A percentile compares a stretch with the other conserved stretches of the same genome.
Evolutionary conservation across 2,888 invertebrate genomes (phyloP).

Genomic region (Drosophila infuscata): DNA sequence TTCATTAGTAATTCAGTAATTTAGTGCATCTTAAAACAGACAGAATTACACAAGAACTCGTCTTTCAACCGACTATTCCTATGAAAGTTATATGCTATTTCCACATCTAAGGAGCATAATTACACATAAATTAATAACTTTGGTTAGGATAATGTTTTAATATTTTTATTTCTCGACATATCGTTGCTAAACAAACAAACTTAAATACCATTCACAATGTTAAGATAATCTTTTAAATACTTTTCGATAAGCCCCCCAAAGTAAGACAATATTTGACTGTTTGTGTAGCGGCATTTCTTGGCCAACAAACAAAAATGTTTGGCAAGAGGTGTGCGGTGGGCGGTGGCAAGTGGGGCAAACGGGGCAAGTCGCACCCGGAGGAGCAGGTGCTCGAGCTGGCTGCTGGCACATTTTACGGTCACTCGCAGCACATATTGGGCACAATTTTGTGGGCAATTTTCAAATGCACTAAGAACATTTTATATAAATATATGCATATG

Average conservation of each 20-base stretch:
- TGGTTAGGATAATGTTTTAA: background rate
- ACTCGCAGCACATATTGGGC: conserved; percentile 65
- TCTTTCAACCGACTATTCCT: background rate
- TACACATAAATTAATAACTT: background rate
- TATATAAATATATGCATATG: conserved; percentile 64
- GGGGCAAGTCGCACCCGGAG: conserved; percentile 4
- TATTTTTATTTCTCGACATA: no score
- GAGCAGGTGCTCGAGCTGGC: conserved; percentile 55
- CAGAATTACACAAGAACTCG: background rate
- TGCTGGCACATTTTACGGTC: conserved; percentile 62
- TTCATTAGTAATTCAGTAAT: no score
- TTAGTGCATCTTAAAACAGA: no score
- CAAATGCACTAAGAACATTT: conserved; percentile 70
- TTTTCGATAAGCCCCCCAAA: conserved; percentile 8
- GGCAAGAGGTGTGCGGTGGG: background rate
- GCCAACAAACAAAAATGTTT: conserved; percentile 46
- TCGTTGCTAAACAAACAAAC: background rate
- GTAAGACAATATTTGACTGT: conserved; percentile 62
- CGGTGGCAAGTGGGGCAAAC: background rate
- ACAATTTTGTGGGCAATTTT: conserved; percentile 73
- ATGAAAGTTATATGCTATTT: background rate
- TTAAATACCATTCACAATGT: no score
- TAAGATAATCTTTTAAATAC: no score
- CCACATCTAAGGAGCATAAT: background rate
- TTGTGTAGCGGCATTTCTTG: conserved; percentile 63